These are phyloP conservation scores for Leptopterna dolabrata DNA, from an alignment of 2,888 invertebrate genomes.

Conservation along the genomic window DNA sequence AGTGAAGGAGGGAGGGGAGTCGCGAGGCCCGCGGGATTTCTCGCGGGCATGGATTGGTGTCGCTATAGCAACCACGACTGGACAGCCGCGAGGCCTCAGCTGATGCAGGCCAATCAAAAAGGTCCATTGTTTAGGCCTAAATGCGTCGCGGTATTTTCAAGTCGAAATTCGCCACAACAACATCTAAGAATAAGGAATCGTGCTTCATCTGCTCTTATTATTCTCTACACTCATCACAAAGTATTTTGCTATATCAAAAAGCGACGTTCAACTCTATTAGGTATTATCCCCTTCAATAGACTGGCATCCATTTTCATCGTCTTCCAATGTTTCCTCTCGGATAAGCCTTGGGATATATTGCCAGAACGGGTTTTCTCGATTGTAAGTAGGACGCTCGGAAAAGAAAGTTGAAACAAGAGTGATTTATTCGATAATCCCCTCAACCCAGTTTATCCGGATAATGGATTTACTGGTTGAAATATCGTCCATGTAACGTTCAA, in stretches of 20 bases:
- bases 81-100: too few relatives aligned
- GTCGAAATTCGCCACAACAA: too few relatives aligned
- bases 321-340: slow-evolving; percentile 2
- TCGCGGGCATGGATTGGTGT: too few relatives aligned
- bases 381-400: not conserved
- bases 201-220: not conserved
- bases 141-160: too few relatives aligned
- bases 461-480: slow-evolving; percentile 38
- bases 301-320: not conserved
- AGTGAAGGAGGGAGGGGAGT: too few relatives aligned
- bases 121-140: too few relatives aligned
- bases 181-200: not conserved
- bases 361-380: not conserved
- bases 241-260: not conserved
- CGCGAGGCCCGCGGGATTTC: too few relatives aligned
- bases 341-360: not conserved
- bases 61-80: too few relatives aligned
- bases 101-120: too few relatives aligned
- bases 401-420: slow-evolving; percentile 17
- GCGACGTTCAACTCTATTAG: not conserved
- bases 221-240: not conserved
- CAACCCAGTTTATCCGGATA: slow-evolving; percentile 25
- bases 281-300: not conserved
- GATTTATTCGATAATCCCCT: slow-evolving; percentile 35
- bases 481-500: slow-evolving; percentile 12